Evolutionary conservation across 2,113 vertebrate species (phyloP), one percentile per base, ranked within the genome.

Genomic region (human): DNA sequence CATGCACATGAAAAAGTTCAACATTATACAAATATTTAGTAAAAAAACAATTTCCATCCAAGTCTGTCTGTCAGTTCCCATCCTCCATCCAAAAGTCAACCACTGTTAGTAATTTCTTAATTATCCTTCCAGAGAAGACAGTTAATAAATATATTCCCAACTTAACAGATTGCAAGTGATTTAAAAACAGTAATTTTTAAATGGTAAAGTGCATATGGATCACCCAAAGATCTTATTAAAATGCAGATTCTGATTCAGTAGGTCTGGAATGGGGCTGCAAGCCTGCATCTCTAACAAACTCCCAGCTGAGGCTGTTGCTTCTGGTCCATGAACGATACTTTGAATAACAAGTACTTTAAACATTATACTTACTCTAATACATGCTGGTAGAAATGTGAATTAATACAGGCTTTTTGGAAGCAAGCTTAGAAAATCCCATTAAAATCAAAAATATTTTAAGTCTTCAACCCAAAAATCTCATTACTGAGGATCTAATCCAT

Each of bases 101-200:
- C n/a, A 23, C 38, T 59, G 6, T 43, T 40, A 43, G 32, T 81
- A 59, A 27, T 61, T 86, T 84, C 76, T 57, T 90, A 83, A 32
- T 68, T 76, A 14, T 38, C 70, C 9, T 95, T 94, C 40, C 45
- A 59, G 35, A n/a, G 30, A 90, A 92, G 17, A 38, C 17, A 61
- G 23, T 50, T 50, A 35, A 82, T 59, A 89, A 61, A n/a, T 50
- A 17, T 10, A 30, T 5, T 30, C 70, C n/a, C 14, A 78, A 79
- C 8, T 92, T 59, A 87, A 40, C 57, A 27, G 45, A 40, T 59
- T 43, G 23, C 3, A 78, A 82, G 11, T 94, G 61, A 92, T 38
- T 93, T 40, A 30, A 22, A 90, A 96, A 95, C 27, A 88, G n/a
- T 25, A n/a, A 73, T 48, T 64, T 90, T 72, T n/a, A 76, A 64